A percentile compares a stretch with the other conserved stretches of the same genome.
These are phyloP conservation scores for Martes flavigula DNA, from an alignment of 2,797 vertebrate species.

Conservation along the genomic window DNA sequence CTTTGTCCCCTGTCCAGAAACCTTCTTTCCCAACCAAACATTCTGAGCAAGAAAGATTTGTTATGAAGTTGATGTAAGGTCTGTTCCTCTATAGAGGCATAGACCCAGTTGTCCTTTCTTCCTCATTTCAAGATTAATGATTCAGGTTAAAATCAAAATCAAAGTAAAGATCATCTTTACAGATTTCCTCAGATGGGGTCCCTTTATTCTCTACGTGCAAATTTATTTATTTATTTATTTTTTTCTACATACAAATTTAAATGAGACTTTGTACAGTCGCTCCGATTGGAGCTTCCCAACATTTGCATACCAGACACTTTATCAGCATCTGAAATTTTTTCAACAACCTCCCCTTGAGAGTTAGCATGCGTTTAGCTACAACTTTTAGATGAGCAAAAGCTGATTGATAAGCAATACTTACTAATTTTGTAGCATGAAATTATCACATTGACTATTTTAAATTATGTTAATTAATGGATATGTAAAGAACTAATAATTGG, in stretches of 20 bases:
- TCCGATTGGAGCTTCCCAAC: neutral
- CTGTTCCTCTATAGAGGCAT: neutral
- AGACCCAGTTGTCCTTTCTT: neutral
- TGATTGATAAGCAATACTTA: neutral
- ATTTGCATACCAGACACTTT: neutral
- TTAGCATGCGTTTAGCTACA: neutral
- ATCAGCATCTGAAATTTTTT: neutral
- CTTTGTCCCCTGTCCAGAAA: constrained; percentile 21
- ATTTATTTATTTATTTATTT: too few species aligned
- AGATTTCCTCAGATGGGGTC: neutral
- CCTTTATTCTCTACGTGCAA: neutral
- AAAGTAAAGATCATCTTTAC: neutral
- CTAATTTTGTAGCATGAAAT: neutral
- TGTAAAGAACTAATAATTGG: neutral
- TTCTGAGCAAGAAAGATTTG: neutral
- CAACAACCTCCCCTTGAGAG: neutral
- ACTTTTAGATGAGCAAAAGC: neutral
- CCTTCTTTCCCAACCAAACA: neutral
- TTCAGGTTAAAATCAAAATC: constrained; percentile 34
- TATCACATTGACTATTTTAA: neutral
- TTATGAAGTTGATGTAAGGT: neutral
- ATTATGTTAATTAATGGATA: neutral
- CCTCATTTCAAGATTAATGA: neutral
- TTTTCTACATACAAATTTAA: neutral
- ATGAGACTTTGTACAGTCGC: neutral